A percentile compares a stretch with the other conserved stretches of the same genome.
These are phyloP conservation scores for Novumbra hubbsi DNA, from an alignment of 2,797 vertebrate genomes.

Conservation along the genomic window DNA sequence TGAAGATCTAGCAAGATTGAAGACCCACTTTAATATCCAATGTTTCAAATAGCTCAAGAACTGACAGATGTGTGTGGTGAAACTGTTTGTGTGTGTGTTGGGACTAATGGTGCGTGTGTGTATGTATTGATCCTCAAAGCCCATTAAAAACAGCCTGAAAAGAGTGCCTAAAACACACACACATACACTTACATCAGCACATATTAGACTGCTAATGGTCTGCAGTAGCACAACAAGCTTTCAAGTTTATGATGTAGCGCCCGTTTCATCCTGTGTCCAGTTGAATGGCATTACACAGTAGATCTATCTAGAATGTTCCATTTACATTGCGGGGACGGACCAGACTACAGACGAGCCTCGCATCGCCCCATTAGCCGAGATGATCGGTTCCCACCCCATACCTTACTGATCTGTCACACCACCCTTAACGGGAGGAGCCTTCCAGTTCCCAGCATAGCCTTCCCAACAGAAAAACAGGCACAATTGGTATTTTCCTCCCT, in stretches of 20 bases:
- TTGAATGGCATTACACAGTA: constrained; percentile 10
- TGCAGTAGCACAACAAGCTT: constrained; percentile 25
- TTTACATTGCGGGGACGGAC: constrained; percentile 31
- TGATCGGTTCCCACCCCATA: too few relatives aligned
- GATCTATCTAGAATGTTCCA: constrained; percentile 31
- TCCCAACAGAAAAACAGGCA: constrained; percentile 28
- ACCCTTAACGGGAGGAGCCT: constrained; percentile 30
- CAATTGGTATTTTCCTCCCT: constrained; percentile 35
- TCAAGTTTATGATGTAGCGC: constrained; percentile 38
- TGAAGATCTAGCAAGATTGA: constrained; percentile 61
- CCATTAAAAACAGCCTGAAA: constrained; percentile 5
- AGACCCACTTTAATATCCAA: constrained; percentile 73
- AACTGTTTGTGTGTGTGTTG: constrained; percentile 38
- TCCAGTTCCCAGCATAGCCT: constrained; percentile 12
- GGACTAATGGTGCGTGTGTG: constrained; percentile 41
- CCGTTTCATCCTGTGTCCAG: background rate
- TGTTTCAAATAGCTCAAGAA: constrained; percentile 59
- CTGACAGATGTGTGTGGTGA: constrained; percentile 60
- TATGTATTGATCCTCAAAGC: constrained; percentile 69
- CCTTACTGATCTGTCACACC: constrained; percentile 26
- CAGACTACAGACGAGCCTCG: constrained; percentile 18
- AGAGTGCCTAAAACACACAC: constrained; percentile 36
- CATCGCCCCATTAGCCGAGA: constrained; percentile 18
- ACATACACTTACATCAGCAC: constrained; percentile 4
- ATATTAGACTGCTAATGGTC: background rate